Evolutionary conservation across 2,113 vertebrate species (phyloP), one percentile per base, ranked within the genome.

Genomic region (Ondatra zibethicus): DNA sequence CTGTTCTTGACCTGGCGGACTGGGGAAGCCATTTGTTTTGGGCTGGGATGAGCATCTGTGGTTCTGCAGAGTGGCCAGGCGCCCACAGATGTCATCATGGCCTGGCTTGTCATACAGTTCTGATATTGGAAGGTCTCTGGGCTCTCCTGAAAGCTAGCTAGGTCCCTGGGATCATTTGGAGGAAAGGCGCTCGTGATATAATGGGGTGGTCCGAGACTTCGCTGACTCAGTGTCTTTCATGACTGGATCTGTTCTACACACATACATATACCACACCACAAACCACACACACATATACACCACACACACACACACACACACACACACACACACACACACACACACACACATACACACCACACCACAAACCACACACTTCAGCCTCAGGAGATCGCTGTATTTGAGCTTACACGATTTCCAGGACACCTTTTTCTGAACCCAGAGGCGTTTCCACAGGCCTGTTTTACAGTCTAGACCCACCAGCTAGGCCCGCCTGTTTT

Each of bases 391-490:
- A 86, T 4, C 3, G 47, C 1, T 91, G 13, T 47, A 75, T 89
- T 91, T 92, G 75, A 84, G 50, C 87, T 93, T 72, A 63, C 8
- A 77, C 3, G 52, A 81, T 13, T 85, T 21, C 58, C 2, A 85
- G 52, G 73, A 92, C 63, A 50, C n/a, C n/a, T 68, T 25, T 81
- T 52, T 94, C 50, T 47, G 8, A 91, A 73, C 47, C 21, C 88
- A n/a, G 17, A 78, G 6, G 88, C 82, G 42, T 94, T 96, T 94
- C 0, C 42, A n/a, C 36, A 84, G 88, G 70, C n/a, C n/a, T n/a
- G n/a, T n/a, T n/a, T n/a, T n/a, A n/a, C n/a, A n/a, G n/a, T n/a
- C n/a, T n/a, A n/a, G 63, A 75, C 72, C 19, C 36, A 17, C 61
- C 8, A 29, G 75, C 86, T 65, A 25, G 29, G 52, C 61, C 21